A percentile compares a stretch with the other conserved stretches of the same genome.
phyloP scores from a whole-genome alignment of 2,888 invertebrate species.

The Eupithecia exiguata region DNA sequence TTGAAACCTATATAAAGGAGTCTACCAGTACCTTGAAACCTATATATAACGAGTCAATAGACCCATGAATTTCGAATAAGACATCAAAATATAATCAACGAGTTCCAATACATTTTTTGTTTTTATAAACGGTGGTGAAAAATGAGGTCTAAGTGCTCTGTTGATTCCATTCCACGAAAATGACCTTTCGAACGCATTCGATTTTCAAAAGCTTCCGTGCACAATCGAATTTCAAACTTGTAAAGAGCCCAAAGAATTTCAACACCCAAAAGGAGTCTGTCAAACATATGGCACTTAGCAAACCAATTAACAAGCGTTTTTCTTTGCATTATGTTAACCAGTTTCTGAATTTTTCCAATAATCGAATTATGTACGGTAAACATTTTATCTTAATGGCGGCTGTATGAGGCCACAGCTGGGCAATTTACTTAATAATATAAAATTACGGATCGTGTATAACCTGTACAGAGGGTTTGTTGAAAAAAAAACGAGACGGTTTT shows the following conservation, averaged over 20 bases:
- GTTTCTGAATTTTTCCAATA: constrained; percentile 60
- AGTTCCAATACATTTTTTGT: background rate
- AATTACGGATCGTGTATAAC: constrained; percentile 69
- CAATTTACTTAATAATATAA: constrained; percentile 77
- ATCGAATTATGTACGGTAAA: constrained; percentile 77
- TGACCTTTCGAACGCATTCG: constrained; percentile 1
- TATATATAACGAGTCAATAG: background rate
- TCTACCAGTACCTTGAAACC: background rate
- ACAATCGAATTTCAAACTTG: constrained; percentile 7
- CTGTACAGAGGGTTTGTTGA: constrained; percentile 47
- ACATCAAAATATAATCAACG: background rate
- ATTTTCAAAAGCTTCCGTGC: background rate
- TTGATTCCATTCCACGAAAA: background rate
- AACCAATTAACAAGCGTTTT: constrained; percentile 7
- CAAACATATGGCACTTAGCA: constrained; percentile 24
- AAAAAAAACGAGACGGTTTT: constrained; percentile 31
- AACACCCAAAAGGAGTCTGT: background rate
- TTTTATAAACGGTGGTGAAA: background rate
- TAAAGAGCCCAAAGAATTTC: background rate
- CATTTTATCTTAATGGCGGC: constrained; percentile 70
- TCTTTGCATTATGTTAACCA: constrained; percentile 4
- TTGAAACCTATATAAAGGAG: background rate
- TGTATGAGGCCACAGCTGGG: constrained; percentile 63
- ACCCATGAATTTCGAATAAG: background rate
- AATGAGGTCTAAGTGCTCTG: background rate